phyloP scores from a whole-genome alignment of 2,113 vertebrate species.

The Saimiri boliviensis region DNA sequence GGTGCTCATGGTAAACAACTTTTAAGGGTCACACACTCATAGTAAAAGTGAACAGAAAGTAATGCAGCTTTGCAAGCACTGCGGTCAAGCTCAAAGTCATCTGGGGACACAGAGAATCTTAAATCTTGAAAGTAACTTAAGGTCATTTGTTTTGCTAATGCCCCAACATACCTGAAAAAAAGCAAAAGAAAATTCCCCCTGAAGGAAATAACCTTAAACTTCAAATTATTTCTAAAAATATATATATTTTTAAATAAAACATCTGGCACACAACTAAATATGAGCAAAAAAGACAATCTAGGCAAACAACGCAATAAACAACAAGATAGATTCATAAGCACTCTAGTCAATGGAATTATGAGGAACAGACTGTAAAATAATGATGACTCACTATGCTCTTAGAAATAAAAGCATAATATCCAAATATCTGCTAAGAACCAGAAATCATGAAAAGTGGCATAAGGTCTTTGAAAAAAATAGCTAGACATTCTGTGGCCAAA shows the following conservation, averaged over 20 bases:
- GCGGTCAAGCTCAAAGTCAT: not conserved
- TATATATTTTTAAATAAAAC: not conserved
- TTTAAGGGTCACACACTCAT: not conserved
- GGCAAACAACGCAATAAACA: not conserved
- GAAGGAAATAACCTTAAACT: not conserved
- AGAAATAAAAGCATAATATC: not conserved
- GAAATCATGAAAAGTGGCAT: not conserved
- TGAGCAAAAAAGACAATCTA: not conserved
- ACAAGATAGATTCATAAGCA: not conserved
- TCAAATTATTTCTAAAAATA: slow-evolving; percentile 36
- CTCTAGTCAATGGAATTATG: not conserved
- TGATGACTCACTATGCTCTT: not conserved
- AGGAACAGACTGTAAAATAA: not conserved
- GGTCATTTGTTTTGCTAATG: not conserved
- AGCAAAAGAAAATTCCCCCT: not conserved
- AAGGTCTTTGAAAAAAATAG: not conserved
- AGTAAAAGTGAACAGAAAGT: not conserved
- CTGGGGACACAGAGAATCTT: not conserved
- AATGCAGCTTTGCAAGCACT: not conserved
- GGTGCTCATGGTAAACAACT: not conserved
- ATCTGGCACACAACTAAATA: not conserved
- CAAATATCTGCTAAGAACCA: not conserved
- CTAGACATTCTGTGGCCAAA: not conserved
- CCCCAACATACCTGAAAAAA: not conserved
- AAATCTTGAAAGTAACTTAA: not conserved